Evolutionary conservation across 2,797 vertebrate species (phyloP), one percentile per base, ranked within the genome.

Genomic region (Ceyx erithaca): DNA sequence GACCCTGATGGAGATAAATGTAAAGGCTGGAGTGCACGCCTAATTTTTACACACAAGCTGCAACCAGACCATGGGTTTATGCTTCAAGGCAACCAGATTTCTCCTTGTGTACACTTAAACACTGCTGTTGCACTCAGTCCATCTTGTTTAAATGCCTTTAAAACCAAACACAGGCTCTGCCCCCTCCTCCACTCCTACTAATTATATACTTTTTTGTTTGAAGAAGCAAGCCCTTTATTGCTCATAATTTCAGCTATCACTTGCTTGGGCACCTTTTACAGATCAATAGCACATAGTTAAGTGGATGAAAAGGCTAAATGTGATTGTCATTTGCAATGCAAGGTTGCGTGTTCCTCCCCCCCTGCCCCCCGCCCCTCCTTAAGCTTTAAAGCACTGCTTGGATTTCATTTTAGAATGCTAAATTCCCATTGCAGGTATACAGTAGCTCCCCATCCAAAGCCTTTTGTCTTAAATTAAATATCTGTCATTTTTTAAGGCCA

Each of bases 231-330:
- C 86, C 89, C 96, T 96, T 97, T 96, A 96, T 96, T 93, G 94
- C 94, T 97, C 95, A 95, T 96, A 97, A 97, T 97, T 96, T 93
- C 86, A 96, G 95, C 96, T 94, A 96, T 96, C 96, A 94, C 82
- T 96, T 96, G 93, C 97, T 91, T 90, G 93, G 94, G 92, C 80
- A 96, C 94, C 95, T 97, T 96, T 95, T 96, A 31, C 78, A 66
- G 95, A 97, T 97, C 97, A 97, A 98, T 94, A 97, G 96, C 87
- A 91, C 66, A 41, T 58, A 95, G 93, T 97, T 97, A 97, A 97
- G 96, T 95, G 96, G 94, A 97, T 97, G 94, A 96, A 97, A 97
- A 96, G 97, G 95, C 96, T 97, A 96, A 97, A 96, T 96, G 95
- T 96, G 96, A 96, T 90, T 94, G 94, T 86, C 97, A 86, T 97